Conservation (phyloP, 1,140 invertebrate species). For the Gonioctena quinquepunctata region DNA sequence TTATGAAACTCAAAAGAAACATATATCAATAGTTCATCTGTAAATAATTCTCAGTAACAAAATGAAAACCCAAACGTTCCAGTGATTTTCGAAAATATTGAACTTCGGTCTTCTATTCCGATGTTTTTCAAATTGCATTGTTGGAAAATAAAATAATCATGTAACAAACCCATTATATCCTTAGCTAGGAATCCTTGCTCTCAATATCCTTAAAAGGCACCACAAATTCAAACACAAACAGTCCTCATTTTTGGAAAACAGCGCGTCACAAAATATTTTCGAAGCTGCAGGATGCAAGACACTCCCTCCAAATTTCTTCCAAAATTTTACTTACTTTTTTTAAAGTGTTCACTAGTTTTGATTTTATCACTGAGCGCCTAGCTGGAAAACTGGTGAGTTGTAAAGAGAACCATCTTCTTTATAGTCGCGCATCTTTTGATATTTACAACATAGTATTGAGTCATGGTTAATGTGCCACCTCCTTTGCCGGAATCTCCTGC, state of each 20-base stretch:
- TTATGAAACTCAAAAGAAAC: too few species aligned
- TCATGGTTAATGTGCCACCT: constrained; percentile 16
- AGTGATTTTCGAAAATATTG: too few species aligned
- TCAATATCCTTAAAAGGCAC: background rate
- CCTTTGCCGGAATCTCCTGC: constrained; percentile 14
- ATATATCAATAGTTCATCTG: too few species aligned
- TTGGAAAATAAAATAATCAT: background rate
- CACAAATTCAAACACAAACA: constrained; percentile 8
- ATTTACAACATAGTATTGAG: constrained; percentile 15
- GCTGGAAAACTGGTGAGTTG: constrained; percentile 16
- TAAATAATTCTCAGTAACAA: too few species aligned
- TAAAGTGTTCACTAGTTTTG: constrained; percentile 11
- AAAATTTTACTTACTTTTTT: constrained; percentile 17
- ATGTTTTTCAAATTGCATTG: too few species aligned
- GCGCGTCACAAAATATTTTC: background rate
- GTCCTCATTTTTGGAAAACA: too few species aligned
- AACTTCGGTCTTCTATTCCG: too few species aligned
- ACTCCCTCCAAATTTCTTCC: background rate
- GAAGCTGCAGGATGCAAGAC: background rate
- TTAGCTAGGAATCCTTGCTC: background rate
- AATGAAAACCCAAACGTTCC: too few species aligned
- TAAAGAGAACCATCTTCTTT: constrained; percentile 14
- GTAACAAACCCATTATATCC: constrained; percentile 6
- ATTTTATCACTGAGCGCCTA: constrained; percentile 8
- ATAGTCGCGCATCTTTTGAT: constrained; percentile 20